Evolutionary conservation across 2,888 invertebrate genomes (phyloP).

Genomic region (Lasioglossum morio): DNA sequence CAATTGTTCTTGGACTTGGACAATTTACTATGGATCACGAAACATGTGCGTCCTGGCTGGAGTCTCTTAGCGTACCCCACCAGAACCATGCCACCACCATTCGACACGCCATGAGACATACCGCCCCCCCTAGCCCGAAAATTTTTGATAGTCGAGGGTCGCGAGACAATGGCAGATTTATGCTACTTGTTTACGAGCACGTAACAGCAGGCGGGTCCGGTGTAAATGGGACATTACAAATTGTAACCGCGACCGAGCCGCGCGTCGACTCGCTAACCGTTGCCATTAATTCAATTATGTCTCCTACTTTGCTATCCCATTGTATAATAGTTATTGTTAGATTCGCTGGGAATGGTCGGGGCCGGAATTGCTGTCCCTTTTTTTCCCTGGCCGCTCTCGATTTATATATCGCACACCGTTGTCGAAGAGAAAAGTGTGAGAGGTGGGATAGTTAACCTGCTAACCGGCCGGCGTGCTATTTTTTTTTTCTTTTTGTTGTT

Average conservation of each 20-base stretch:
- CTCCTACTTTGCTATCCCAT: background rate
- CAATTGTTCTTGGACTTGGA: no score
- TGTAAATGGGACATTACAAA: constrained; percentile 48
- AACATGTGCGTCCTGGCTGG: no score
- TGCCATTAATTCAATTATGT: constrained; percentile 11
- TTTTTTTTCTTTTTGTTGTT: background rate
- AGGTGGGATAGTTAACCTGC: background rate
- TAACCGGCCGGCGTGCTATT: background rate
- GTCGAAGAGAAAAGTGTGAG: background rate
- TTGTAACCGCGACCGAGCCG: constrained; percentile 31
- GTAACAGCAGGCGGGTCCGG: constrained; percentile 25
- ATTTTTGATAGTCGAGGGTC: constrained; percentile 38
- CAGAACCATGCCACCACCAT: background rate
- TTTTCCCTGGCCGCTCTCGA: background rate
- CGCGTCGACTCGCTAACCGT: background rate
- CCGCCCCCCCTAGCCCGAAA: constrained; percentile 9
- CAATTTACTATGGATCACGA: background rate
- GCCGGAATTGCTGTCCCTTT: background rate
- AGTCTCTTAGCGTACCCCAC: background rate
- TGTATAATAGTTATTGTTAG: constrained; percentile 9
- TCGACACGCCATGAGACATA: background rate
- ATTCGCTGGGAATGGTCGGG: background rate
- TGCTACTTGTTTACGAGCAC: constrained; percentile 36
- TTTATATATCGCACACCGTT: background rate
- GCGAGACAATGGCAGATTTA: constrained; percentile 54